phyloP scores from a whole-genome alignment of 2,797 vertebrate species.

The Graptemys geographica region DNA sequence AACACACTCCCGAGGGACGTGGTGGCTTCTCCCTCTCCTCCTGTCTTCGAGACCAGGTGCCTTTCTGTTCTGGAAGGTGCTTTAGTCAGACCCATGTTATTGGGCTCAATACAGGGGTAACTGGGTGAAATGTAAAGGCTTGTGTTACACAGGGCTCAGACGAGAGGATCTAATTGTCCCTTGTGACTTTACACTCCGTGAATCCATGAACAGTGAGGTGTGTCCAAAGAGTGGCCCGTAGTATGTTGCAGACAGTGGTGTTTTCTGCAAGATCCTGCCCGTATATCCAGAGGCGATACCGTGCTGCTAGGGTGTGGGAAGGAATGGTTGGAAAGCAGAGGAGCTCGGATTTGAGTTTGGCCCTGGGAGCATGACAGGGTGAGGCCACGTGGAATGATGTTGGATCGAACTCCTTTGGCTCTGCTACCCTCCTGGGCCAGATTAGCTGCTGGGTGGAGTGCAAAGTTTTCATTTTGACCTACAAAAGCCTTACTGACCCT shows the following conservation, averaged over 20 bases:
- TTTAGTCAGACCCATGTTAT: not conserved
- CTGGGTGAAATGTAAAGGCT: not conserved
- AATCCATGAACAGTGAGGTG: not conserved
- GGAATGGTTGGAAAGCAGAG: not conserved
- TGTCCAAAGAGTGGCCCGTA: not conserved
- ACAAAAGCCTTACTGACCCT: not conserved
- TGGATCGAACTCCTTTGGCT: fast-evolving
- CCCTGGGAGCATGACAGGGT: not conserved
- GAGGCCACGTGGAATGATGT: not conserved
- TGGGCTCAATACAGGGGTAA: not conserved
- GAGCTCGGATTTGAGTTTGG: not conserved
- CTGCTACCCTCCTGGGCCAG: not conserved
- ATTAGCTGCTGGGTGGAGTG: fast-evolving
- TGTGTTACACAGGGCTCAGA: not conserved
- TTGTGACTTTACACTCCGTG: not conserved
- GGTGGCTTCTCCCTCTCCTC: not conserved
- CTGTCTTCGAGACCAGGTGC: not conserved
- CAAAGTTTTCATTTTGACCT: not conserved
- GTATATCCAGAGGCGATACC: not conserved
- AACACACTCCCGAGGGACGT: not conserved
- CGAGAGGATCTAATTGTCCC: not conserved
- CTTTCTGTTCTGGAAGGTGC: too few species aligned
- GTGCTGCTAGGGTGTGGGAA: too few species aligned
- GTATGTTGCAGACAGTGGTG: not conserved
- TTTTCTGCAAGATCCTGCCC: not conserved